A percentile compares a stretch with the other conserved stretches of the same genome.
These are phyloP conservation scores for Ophion ellenae DNA, from an alignment of 2,888 invertebrate species.

Conservation along the genomic window DNA sequence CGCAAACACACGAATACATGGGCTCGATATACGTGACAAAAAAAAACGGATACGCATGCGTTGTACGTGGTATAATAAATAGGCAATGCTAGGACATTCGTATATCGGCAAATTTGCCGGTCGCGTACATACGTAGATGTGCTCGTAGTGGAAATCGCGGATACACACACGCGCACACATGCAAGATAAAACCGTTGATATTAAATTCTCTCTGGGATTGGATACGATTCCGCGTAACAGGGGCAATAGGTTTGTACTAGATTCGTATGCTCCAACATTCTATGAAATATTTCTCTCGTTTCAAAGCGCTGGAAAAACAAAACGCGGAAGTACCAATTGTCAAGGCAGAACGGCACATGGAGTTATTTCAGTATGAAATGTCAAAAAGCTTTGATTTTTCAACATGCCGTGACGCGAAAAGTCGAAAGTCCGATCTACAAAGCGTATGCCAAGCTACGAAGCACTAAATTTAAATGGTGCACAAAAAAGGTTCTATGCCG, in stretches of 20 bases:
- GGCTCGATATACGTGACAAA: slow-evolving; percentile 11
- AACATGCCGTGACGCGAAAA: not conserved
- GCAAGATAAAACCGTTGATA: not conserved
- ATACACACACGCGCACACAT: not conserved
- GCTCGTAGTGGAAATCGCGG: not conserved
- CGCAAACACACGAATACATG: slow-evolving; percentile 1
- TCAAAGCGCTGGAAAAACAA: not conserved
- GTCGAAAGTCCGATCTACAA: too few species aligned
- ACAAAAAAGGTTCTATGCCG: too few species aligned
- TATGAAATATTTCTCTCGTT: slow-evolving; percentile 4
- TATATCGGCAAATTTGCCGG: slow-evolving; percentile 6
- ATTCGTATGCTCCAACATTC: not conserved
- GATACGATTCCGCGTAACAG: not conserved
- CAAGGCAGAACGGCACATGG: not conserved
- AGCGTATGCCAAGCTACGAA: too few species aligned
- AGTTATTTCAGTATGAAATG: not conserved
- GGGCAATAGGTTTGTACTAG: not conserved
- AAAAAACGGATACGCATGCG: slow-evolving; percentile 15
- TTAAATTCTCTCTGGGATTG: not conserved
- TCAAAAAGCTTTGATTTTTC: not conserved
- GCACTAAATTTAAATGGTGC: too few species aligned
- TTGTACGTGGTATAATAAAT: slow-evolving; percentile 1
- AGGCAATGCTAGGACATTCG: not conserved
- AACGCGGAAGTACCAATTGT: not conserved
- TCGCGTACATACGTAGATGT: not conserved